Percentiles rank a stretch among this genome's conserved stretches.
These are phyloP conservation scores for Cheirogaleus medius DNA, from an alignment of 2,113 vertebrate species.

Conservation along the genomic window DNA sequence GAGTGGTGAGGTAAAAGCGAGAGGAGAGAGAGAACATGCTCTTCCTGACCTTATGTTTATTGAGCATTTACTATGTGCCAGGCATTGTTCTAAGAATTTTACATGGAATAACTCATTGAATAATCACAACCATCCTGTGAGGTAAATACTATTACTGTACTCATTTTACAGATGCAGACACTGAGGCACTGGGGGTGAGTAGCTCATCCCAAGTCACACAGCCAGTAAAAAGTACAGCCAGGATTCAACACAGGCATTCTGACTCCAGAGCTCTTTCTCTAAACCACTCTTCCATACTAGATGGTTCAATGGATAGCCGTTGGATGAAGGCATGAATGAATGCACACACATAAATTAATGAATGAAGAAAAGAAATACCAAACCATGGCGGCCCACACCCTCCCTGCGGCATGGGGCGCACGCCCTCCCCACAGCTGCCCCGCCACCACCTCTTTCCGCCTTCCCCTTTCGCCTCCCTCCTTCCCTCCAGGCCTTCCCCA, in stretches of 20 bases:
- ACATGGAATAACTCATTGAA: background rate
- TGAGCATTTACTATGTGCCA: background rate
- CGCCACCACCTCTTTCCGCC: background rate
- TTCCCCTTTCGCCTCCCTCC: background rate
- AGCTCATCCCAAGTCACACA: background rate
- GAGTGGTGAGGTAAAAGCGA: background rate
- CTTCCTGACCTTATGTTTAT: background rate
- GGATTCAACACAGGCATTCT: background rate
- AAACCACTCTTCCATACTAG: slow-evolving; percentile 22
- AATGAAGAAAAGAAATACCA: background rate
- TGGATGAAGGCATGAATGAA: background rate
- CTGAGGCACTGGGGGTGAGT: background rate
- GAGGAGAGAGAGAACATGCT: background rate
- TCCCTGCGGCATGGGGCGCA: background rate
- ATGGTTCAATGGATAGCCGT: background rate
- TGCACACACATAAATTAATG: background rate
- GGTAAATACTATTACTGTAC: background rate
- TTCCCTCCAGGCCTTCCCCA: background rate
- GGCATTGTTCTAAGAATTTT: background rate
- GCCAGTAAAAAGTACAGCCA: background rate
- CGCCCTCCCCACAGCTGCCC: background rate
- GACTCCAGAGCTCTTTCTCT: background rate
- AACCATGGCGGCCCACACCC: background rate
- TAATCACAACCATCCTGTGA: background rate
- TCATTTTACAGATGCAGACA: background rate